Evolutionary conservation across 1,140 invertebrate species (phyloP).

Genomic region (Eriosoma lanigerum): DNA sequence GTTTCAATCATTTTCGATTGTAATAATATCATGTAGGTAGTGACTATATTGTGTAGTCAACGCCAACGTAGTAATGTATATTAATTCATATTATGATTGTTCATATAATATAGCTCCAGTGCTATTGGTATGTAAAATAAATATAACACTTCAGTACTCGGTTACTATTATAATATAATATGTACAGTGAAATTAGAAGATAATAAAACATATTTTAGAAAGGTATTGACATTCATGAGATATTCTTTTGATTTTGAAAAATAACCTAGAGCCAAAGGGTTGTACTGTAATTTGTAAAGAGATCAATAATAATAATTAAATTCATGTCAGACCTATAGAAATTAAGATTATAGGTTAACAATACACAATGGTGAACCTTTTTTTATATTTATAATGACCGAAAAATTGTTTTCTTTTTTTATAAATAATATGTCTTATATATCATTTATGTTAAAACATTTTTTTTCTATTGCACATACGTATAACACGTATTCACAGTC

Average conservation of each 20-base stretch:
- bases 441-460: too few relatives aligned
- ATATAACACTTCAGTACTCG: neutral
- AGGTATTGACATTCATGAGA: neutral
- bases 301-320: constrained; percentile 32
- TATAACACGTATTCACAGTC: too few relatives aligned
- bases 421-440: too few relatives aligned
- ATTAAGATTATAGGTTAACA: constrained; percentile 16
- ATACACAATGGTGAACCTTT: constrained; percentile 15
- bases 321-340: neutral
- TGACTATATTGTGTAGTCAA: neutral
- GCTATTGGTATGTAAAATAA: neutral
- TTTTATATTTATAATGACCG: neutral
- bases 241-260: constrained; percentile 8
- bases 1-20: too few relatives aligned
- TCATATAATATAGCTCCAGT: neutral
- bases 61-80: neutral
- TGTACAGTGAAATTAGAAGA: neutral
- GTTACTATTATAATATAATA: neutral
- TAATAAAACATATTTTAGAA: neutral
- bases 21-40: too few relatives aligned
- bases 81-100: neutral
- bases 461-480: too few relatives aligned
- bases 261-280: neutral
- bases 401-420: neutral
- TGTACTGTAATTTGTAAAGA: neutral